Percentiles rank a stretch among this genome's conserved stretches.
Conservation (phyloP, 92 coral and sea anemone species). For the Nematostella vectensis region DNA sequence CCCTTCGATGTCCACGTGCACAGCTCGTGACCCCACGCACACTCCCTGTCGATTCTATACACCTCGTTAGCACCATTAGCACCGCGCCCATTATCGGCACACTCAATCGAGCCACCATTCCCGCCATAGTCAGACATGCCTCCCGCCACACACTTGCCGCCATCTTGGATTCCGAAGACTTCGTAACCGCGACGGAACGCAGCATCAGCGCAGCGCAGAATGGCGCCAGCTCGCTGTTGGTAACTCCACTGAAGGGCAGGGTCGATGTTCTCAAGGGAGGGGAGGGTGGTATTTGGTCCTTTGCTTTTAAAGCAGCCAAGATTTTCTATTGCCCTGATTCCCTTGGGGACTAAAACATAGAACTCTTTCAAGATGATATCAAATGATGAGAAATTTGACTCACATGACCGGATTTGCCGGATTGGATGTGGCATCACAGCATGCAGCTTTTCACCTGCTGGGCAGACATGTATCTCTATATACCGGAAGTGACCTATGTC, state of each 20-base stretch:
- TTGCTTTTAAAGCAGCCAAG: slow-evolving; percentile 30
- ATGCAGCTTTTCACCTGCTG: too few species aligned
- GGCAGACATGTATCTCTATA: too few species aligned
- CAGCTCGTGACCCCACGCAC: too few species aligned
- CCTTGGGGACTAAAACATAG: slow-evolving; percentile 2
- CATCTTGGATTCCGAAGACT: slow-evolving; percentile 39
- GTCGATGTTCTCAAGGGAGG: slow-evolving; percentile 30
- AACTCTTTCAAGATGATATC: too few species aligned
- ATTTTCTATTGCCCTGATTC: slow-evolving; percentile 11
- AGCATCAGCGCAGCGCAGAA: slow-evolving; percentile 39
- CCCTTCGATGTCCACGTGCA: too few species aligned
- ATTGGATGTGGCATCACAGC: too few species aligned
- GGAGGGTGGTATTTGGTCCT: slow-evolving; percentile 16
- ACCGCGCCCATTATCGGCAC: slow-evolving; percentile 33
- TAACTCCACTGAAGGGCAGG: slow-evolving; percentile 28
- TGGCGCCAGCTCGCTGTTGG: slow-evolving; percentile 40
- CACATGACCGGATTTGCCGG: too few species aligned
- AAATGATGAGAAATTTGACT: too few species aligned
- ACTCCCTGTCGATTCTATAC: too few species aligned
- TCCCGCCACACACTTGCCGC: slow-evolving; percentile 40
- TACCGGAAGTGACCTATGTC: too few species aligned
- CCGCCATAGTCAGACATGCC: slow-evolving; percentile 8
- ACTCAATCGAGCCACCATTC: too few species aligned
- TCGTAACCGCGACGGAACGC: slow-evolving; percentile 25
- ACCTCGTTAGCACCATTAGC: slow-evolving; percentile 38